A percentile compares a stretch with the other conserved stretches of the same genome.
Evolutionary conservation across 2,113 vertebrate species (phyloP).

Genomic region (Lepidothrix coronata): DNA sequence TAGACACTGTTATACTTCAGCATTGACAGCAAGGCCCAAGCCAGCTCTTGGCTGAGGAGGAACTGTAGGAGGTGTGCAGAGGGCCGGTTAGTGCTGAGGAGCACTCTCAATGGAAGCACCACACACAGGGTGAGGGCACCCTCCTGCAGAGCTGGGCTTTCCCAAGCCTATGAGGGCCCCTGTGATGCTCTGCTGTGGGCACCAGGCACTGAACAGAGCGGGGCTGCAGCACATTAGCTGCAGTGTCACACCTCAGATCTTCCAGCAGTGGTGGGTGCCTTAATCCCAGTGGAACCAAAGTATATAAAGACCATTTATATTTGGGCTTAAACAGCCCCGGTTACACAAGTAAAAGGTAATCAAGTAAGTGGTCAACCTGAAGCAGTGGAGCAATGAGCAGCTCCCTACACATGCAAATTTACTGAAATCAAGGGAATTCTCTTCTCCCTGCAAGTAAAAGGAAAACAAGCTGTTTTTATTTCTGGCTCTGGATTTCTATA

Average conservation of each 20-base stretch:
- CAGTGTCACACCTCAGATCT: neutral
- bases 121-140: neutral
- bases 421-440: neutral
- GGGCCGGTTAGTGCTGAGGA: neutral
- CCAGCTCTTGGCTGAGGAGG: neutral
- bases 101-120: neutral
- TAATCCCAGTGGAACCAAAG: neutral
- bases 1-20: neutral
- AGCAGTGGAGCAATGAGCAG: neutral
- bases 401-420: neutral
- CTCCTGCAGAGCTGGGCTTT: neutral
- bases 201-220: rapidly evolving
- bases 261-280: neutral
- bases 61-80: neutral
- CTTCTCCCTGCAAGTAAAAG: neutral
- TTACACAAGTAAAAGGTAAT: neutral
- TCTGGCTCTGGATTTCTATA: neutral
- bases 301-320: neutral
- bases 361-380: neutral
- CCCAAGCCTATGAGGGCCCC: rapidly evolving
- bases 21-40: rapidly evolving
- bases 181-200: neutral
- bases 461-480: neutral
- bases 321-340: neutral
- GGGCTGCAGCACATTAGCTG: neutral